phyloP scores from a whole-genome alignment of 2,888 invertebrate species.

The Salpingus planirostris region DNA sequence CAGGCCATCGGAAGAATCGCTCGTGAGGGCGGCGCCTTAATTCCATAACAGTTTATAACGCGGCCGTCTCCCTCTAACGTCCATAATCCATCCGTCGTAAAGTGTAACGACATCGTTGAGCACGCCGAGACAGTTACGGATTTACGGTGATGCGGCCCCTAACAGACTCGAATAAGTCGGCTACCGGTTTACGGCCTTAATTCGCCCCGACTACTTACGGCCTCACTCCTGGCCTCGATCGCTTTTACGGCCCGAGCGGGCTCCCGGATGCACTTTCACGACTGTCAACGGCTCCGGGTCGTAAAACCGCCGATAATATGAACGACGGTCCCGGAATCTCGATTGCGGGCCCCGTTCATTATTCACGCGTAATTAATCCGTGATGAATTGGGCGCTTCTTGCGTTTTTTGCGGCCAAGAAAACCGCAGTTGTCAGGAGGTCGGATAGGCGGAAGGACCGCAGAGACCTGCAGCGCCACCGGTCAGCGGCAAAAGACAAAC shows the following conservation, averaged over 20 bases:
- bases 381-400: slow-evolving; percentile 21
- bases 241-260: slow-evolving; percentile 9
- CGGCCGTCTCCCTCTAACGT: slow-evolving; percentile 20
- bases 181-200: slow-evolving; percentile 27
- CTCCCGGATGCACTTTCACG: too few relatives aligned
- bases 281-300: too few relatives aligned
- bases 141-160: slow-evolving; percentile 33
- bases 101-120: slow-evolving; percentile 35
- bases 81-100: slow-evolving; percentile 32
- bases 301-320: too few relatives aligned
- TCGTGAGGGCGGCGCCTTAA: too few relatives aligned
- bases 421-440: slow-evolving; percentile 11
- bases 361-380: slow-evolving; percentile 15
- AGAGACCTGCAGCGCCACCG: slow-evolving; percentile 17
- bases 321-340: too few relatives aligned
- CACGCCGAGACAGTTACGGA: slow-evolving; percentile 33
- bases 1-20: too few relatives aligned
- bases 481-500: slow-evolving; percentile 37
- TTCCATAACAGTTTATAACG: slow-evolving; percentile 22
- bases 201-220: slow-evolving; percentile 15
- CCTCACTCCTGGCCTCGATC: slow-evolving; percentile 7
- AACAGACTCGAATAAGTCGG: slow-evolving; percentile 33
- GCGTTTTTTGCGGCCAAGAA: slow-evolving; percentile 18
- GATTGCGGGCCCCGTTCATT: too few relatives aligned
- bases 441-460: slow-evolving; percentile 16